Evolutionary conservation across 2,797 vertebrate species (phyloP), one percentile per base, ranked within the genome.

Genomic region (Jordanella pulchra): DNA sequence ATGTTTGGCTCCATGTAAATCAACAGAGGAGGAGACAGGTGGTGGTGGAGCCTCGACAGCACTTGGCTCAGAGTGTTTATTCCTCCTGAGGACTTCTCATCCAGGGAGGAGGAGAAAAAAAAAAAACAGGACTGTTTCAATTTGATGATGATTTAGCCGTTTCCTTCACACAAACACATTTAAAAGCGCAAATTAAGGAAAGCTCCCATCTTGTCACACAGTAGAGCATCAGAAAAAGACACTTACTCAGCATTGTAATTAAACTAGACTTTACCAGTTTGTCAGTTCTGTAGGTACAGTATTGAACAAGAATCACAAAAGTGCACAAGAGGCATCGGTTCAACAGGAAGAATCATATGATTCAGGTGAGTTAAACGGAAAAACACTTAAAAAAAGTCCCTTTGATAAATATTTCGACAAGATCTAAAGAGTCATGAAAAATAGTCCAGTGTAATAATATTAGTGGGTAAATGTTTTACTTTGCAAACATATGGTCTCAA

Each of bases 261-360:
- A 93, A 97, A 95, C 94, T 95, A 94, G 93, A 95, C 96, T 96
- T 96, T 92, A 95, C 95, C 94, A 95, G 86, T 92, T 61, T 94
- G 92, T 93, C 92, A 93, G 90, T 88, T 93, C 84, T 90, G 91
- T 94, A 87, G 58, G 90, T 95, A 97, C 94, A 96, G 94, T 93
- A 95, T 95, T 93, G 90, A 94, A 93, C 93, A 95, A 92, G 94
- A 95, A 93, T 93, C 94, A 96, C 93, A 93, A 83, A 95, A 92
- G 87, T 92, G 86, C 88, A 94, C 90, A 94, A 90, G 90, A 94
- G 90, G 88, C 85, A 82, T 88, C 78, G 73, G 82, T 88, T 90
- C 88, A 82, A 87, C 86, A 90, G 79, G 87, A 85, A 89, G 72
- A 83, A 84, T 84, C 74, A 73, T 79, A 69, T 69, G 79, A 81